Conservation (phyloP, 2,113 vertebrate genomes). For the Gambusia holbrooki region DNA sequence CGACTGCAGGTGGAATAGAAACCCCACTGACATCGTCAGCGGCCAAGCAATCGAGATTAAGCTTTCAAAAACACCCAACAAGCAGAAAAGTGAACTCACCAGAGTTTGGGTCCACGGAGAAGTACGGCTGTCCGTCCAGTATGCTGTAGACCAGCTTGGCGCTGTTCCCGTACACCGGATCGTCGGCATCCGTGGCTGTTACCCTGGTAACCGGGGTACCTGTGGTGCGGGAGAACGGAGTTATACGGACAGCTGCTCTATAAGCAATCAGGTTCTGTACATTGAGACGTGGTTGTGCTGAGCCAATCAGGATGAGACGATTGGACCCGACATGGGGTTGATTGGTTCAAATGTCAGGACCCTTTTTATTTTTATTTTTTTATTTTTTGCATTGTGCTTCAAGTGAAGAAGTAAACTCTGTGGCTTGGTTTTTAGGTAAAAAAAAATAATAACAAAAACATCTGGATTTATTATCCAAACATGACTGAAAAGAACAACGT, state of each 20-base stretch:
- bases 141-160: conserved; percentile 98
- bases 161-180: conserved; percentile 97
- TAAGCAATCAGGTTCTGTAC: conserved; percentile 29
- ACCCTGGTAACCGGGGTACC: conserved; percentile 95
- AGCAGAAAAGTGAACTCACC: conserved; percentile 77
- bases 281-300: background rate
- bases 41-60: background rate
- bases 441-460: background rate
- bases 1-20: background rate
- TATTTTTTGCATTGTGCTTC: background rate
- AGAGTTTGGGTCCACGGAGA: conserved; percentile 95
- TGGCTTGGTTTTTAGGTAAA: background rate
- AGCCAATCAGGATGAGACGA: conserved; percentile 21
- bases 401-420: background rate
- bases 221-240: conserved; percentile 66
- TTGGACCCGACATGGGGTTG: conserved; percentile 27
- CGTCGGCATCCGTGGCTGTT: conserved; percentile 95
- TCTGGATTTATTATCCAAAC: too few species aligned
- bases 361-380: background rate
- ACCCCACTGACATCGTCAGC: background rate
- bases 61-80: background rate
- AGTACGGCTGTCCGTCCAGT: conserved; percentile 97
- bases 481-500: too few species aligned
- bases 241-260: conserved; percentile 9
- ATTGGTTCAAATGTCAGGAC: conserved; percentile 15